Base-by-base conservation (phyloP, 2,888 invertebrate genomes). In the Cyclophora punctaria region DNA sequence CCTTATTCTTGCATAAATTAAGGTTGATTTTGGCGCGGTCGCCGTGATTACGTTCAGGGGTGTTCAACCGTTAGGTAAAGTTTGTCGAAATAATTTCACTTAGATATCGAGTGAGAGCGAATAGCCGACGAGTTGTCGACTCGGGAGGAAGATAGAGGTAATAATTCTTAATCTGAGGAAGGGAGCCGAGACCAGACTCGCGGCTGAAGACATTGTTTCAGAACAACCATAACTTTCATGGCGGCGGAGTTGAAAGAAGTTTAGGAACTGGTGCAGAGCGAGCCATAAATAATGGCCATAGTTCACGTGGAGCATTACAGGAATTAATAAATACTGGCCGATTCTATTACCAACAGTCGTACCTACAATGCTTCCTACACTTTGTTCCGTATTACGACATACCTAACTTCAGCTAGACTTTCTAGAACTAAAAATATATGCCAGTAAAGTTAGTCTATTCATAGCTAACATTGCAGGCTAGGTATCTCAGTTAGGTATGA, bases 11-110 rank as follows among this genome's bases (percentile, higher is more conserved):
- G 42, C 35, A 46, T 54, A 49, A 35, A 34, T 55, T 70, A 75
- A 58, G 63, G 72, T 71, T 66, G 59, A 61, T 57, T 62, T 63
- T 80, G 49, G 56, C 46, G 49, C 55, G 62, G 51, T 46, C 47
- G 6, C 41, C 55, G 41, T 53, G 47, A 53, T 7, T 49, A 57
- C 52, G 57, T 61, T 50, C 65, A 69, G 68, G 75, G 74, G 75
- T 71, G 75, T 75, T 71, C 71, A 73, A 69, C 71, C 65, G 73
- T 77, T 77, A 75, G 70, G 80, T 78, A 80, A 85, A 83, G 78
- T 83, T 83, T 79, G 79, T 76, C 69, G 78, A 81, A 81, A 85
- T 83, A 80, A 85, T 85, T 85, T 83, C 75, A 73, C 76, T 78
- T 71, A 77, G 80, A 80, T 82, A 80, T 83, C 76, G 77, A 66